Base-by-base conservation (phyloP, 2,797 vertebrate species). In the Nannoperca australis region DNA sequence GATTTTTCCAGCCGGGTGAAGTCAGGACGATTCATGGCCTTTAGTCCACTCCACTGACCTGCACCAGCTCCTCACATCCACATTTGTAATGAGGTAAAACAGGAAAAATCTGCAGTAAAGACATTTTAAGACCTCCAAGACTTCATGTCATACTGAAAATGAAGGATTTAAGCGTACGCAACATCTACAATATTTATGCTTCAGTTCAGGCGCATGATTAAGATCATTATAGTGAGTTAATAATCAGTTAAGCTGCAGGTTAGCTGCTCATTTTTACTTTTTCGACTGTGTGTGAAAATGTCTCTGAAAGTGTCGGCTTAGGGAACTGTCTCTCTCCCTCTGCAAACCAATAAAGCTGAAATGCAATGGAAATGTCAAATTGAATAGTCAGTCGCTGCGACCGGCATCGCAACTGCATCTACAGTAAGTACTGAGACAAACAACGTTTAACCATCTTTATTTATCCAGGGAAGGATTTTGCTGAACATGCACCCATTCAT, bases 401-500 rank as follows among this genome's bases (percentile, higher is more conserved):
- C 65, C 1, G 7, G 32, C 2, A 13, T 47, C 3, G 3, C 69
- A 45, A 66, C 65, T 55, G 74, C 79, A 50, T 55, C 69, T 47
- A 45, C 71, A 62, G 77, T 65, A 73, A 78, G 62, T 36, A 77
- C 59, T 11, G 73, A 85, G 73, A 81, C 80, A 87, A 88, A 86
- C 83, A 73, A 72, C 20, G 17, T 59, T 88, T 72, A 86, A 81
- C 86, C 81, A 70, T 83, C 84, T 91, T 79, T 83, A 81, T 91
- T 90, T 75, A 86, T 78, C 83, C 45, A 17, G 78, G 82, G 81
- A 65, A 49, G 76, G 78, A 67, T 88, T 87, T 22, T 78, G 86
- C 86, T 85, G 90, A 91, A 62, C 17, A 13, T 65, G 83, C 85
- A 87, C 70, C 38, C 44, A 73, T 78, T 81, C 65, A 67, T 62